phyloP scores from a whole-genome alignment of 2,888 invertebrate species.

The Aproaerema taeniolella region DNA sequence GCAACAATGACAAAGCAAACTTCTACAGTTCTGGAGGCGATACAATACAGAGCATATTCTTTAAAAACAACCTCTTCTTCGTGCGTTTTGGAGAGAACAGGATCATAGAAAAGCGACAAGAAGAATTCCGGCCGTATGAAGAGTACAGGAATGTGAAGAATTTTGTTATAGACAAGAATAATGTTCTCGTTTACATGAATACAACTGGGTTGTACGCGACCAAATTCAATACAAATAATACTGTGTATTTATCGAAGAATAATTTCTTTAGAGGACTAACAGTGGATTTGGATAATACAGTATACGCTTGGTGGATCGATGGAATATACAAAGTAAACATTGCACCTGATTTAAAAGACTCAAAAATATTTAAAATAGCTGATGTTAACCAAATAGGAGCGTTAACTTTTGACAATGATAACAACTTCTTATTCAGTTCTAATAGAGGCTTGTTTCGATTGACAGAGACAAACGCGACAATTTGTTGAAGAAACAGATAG shows the following conservation, averaged over 20 bases:
- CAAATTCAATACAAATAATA: slow-evolving; percentile 29
- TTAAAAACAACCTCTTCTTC: slow-evolving; percentile 52
- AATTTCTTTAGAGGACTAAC: slow-evolving; percentile 54
- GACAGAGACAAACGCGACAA: slow-evolving; percentile 21
- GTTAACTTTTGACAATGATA: slow-evolving; percentile 54
- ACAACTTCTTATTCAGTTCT: slow-evolving; percentile 51
- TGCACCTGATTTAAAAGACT: slow-evolving; percentile 36
- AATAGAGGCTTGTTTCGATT: slow-evolving; percentile 43
- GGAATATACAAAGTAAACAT: slow-evolving; percentile 49
- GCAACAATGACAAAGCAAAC: slow-evolving; percentile 30
- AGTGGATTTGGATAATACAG: slow-evolving; percentile 45
- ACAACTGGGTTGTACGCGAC: slow-evolving; percentile 46
- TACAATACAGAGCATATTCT: slow-evolving; percentile 44
- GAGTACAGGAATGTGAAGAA: slow-evolving; percentile 42
- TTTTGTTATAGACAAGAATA: slow-evolving; percentile 52
- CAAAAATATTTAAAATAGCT: slow-evolving; percentile 41
- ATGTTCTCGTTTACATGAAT: slow-evolving; percentile 45
- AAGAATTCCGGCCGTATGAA: slow-evolving; percentile 39
- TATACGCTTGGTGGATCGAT: slow-evolving; percentile 65
- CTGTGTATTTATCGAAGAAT: slow-evolving; percentile 44
- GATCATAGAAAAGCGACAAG: slow-evolving; percentile 48
- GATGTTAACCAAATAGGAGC: slow-evolving; percentile 44
- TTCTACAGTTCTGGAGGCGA: slow-evolving; percentile 56
- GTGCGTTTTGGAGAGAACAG: slow-evolving; percentile 38
- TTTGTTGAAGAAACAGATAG: not conserved